Evolutionary conservation across 2,797 vertebrate species (phyloP).

Genomic region (Oceanodroma leucorhoa): DNA sequence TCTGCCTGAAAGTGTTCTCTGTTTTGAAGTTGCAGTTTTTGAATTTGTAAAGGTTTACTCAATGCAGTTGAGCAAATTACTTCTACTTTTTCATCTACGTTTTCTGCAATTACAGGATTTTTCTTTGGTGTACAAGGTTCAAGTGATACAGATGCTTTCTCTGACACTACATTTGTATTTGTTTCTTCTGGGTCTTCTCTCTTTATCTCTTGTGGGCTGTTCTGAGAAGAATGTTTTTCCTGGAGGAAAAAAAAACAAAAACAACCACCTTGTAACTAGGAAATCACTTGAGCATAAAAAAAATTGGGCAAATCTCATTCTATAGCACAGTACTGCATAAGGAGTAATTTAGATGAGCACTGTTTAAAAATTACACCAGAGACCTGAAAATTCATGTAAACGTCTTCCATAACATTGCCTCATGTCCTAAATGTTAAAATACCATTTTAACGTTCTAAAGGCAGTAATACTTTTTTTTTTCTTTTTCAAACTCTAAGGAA

Average conservation of each 20-base stretch:
- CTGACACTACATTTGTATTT: background rate
- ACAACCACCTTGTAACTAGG: background rate
- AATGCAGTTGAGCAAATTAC: background rate
- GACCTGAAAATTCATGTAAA: background rate
- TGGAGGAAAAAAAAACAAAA: background rate
- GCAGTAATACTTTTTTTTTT: background rate
- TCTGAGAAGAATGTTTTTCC: slow-evolving; percentile 52
- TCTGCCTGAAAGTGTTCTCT: background rate
- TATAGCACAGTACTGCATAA: background rate
- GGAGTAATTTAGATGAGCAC: background rate
- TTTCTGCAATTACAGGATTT: slow-evolving; percentile 63
- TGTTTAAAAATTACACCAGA: background rate
- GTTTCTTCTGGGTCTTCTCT: slow-evolving; percentile 32
- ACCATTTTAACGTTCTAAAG: background rate
- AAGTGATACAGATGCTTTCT: slow-evolving; percentile 21
- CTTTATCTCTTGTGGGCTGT: slow-evolving; percentile 45
- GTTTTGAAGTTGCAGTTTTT: background rate
- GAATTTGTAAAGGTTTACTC: slow-evolving; percentile 3
- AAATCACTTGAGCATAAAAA: background rate
- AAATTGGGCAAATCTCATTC: background rate
- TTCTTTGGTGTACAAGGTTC: slow-evolving; percentile 58
- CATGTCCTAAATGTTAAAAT: background rate
- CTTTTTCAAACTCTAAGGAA: background rate
- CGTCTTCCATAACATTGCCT: background rate
- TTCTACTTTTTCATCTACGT: background rate